Percentiles rank a stretch among this genome's conserved stretches.
Conservation (phyloP, 2,888 invertebrate genomes). For the Rhimphoctona megacephalus region DNA sequence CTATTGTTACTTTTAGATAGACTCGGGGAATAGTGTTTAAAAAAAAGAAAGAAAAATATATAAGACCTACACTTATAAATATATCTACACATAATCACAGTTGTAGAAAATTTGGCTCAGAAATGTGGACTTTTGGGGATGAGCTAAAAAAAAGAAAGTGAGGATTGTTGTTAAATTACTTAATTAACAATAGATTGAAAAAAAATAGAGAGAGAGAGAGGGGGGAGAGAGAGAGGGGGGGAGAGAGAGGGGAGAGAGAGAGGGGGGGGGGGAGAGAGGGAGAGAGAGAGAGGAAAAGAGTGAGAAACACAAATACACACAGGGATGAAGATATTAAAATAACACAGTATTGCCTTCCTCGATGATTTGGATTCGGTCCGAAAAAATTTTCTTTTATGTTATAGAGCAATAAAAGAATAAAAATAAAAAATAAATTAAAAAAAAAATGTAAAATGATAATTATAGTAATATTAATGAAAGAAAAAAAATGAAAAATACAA, state of each 20-base stretch:
- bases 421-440: slow-evolving; percentile 59
- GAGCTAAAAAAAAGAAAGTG: slow-evolving; percentile 44
- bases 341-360: slow-evolving; percentile 84
- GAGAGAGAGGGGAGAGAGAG: slow-evolving; percentile 11
- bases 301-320: slow-evolving; percentile 2
- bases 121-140: slow-evolving; percentile 27
- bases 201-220: slow-evolving; percentile 13
- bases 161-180: slow-evolving; percentile 27
- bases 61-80: slow-evolving; percentile 14
- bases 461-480: slow-evolving; percentile 4
- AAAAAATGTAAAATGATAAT: neutral
- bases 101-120: slow-evolving; percentile 18
- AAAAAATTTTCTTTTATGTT: slow-evolving; percentile 78
- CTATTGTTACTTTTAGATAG: slow-evolving; percentile 66
- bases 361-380: slow-evolving; percentile 77
- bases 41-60: slow-evolving; percentile 42
- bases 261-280: slow-evolving; percentile 13
- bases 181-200: neutral
- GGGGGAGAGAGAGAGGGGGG: neutral
- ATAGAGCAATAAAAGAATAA: slow-evolving; percentile 84
- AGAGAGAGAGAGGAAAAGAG: slow-evolving; percentile 2
- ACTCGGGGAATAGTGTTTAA: slow-evolving; percentile 57
- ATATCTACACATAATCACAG: slow-evolving; percentile 39
- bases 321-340: slow-evolving; percentile 66
- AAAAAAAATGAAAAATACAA: slow-evolving; percentile 42